Base-by-base conservation (phyloP, 2,888 invertebrate species). In the Diploptera punctata region DNA sequence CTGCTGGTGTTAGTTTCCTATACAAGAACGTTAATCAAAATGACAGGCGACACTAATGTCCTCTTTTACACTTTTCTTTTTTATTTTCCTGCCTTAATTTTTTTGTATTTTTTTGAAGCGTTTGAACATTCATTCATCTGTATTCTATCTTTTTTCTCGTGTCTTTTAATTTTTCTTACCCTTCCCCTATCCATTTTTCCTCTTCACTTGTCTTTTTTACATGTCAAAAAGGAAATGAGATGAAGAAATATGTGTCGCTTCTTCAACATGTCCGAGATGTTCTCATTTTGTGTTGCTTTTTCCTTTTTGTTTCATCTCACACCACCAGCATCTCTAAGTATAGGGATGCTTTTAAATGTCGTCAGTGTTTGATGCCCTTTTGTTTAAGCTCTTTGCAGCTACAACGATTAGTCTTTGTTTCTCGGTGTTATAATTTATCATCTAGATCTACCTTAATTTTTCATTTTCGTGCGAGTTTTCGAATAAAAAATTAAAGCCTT, bases 201-300 rank as follows among this genome's bases (percentile, higher is more conserved):
- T 54, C 54, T 26, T 54, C 54, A 54, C 54, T 54, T 54, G 54
- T 54, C 54, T 54, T 26, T 54, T 33, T 33, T 33, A 54, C 54
- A 54, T 21, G 54, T 54, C 54, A 54, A 21, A 49, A 26, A 26
- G 54, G 10, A 24, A 54, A 54, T 54, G 26, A 54, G 54, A 54
- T 54, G 54, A 26, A 54, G 54, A 54, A 54, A 54, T 26, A 26
- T 24, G 54, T 54, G 26, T 54, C 54, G 26, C 3, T 3, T 5
- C 54, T 7, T 54, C 7, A 54, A 54, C 26, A 3, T 10, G 54
- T 26, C 21, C 16, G 19, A 54, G 54, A 54, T 21, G 13, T 10
- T 19, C 24, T 26, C 47, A 47, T n/a, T 47, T 47, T 38, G 38
- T 9, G 13, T 9, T n/a, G n/a, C 47, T 3, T n/a, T n/a, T 47